Evolutionary conservation across 2,797 vertebrate species (phyloP).

Genomic region (Tenualosa ilisha): DNA sequence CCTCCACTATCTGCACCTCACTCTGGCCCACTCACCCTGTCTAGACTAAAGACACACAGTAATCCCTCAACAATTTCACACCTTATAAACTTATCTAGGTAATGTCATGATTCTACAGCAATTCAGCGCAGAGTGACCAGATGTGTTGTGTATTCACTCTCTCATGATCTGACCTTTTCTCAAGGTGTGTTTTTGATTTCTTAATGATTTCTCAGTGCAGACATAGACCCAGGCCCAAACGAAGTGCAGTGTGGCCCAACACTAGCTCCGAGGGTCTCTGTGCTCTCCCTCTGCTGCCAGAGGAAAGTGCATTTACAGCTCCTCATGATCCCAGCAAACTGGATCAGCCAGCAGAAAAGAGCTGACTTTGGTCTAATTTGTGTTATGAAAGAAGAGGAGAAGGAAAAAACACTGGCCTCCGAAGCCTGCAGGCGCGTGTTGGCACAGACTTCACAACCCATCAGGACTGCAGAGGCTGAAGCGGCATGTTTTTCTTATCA

Average conservation of each 20-base stretch:
- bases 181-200: neutral
- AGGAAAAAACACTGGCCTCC: slow-evolving; percentile 54
- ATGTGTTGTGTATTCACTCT: neutral
- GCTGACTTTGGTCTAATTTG: slow-evolving; percentile 65
- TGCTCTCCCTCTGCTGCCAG: slow-evolving; percentile 24
- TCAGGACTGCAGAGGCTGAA: slow-evolving; percentile 52
- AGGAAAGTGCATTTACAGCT: slow-evolving; percentile 44
- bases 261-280: slow-evolving; percentile 24
- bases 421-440: slow-evolving; percentile 55
- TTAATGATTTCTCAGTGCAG: slow-evolving; percentile 27
- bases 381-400: slow-evolving; percentile 50
- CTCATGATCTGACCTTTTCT: neutral
- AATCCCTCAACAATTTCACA: neutral
- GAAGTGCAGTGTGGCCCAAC: neutral
- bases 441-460: slow-evolving; percentile 56
- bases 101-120: neutral
- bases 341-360: slow-evolving; percentile 55
- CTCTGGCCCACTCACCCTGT: slow-evolving; percentile 21
- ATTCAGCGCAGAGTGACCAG: no score
- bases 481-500: slow-evolving; percentile 34
- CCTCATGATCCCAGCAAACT: slow-evolving; percentile 35
- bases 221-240: slow-evolving; percentile 29
- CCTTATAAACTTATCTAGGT: neutral
- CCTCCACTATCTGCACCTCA: slow-evolving; percentile 57
- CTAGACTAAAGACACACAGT: neutral